phyloP scores from a whole-genome alignment of 2,797 vertebrate species.

The Danio choprae region DNA sequence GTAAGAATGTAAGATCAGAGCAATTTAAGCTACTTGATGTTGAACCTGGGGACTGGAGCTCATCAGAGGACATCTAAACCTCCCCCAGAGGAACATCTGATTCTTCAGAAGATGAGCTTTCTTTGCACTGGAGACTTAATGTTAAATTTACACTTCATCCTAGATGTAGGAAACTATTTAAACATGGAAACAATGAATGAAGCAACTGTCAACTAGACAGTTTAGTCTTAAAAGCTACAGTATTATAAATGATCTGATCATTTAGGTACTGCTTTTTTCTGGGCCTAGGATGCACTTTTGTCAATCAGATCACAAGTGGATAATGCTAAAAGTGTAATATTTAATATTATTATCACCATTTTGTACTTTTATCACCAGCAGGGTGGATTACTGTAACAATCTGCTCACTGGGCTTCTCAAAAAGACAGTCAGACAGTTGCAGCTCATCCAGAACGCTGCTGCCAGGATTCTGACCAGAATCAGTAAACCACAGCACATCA shows the following conservation, averaged over 20 bases:
- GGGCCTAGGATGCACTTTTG: too few relatives aligned
- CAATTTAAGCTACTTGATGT: conserved; percentile 45
- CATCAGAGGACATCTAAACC: conserved; percentile 29
- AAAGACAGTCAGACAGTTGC: too few relatives aligned
- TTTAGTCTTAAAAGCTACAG: background rate
- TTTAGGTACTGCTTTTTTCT: background rate
- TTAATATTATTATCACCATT: too few relatives aligned
- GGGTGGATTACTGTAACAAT: too few relatives aligned
- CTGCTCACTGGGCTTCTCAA: too few relatives aligned
- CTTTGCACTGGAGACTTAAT: background rate
- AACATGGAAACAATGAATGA: background rate
- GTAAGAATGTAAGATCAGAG: conserved; percentile 30
- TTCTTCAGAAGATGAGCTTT: background rate
- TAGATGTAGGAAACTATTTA: background rate
- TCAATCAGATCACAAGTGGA: too few relatives aligned
- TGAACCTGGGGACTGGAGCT: conserved; percentile 26
- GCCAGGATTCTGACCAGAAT: too few relatives aligned
- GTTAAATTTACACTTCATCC: background rate
- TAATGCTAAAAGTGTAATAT: too few relatives aligned
- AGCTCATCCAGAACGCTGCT: too few relatives aligned
- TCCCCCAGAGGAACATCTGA: conserved; percentile 29
- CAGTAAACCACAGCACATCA: too few relatives aligned
- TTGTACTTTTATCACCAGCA: too few relatives aligned
- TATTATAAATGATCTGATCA: background rate
- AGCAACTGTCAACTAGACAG: background rate